phyloP scores from a whole-genome alignment of 2,888 invertebrate species.

The Maniola hyperantus region DNA sequence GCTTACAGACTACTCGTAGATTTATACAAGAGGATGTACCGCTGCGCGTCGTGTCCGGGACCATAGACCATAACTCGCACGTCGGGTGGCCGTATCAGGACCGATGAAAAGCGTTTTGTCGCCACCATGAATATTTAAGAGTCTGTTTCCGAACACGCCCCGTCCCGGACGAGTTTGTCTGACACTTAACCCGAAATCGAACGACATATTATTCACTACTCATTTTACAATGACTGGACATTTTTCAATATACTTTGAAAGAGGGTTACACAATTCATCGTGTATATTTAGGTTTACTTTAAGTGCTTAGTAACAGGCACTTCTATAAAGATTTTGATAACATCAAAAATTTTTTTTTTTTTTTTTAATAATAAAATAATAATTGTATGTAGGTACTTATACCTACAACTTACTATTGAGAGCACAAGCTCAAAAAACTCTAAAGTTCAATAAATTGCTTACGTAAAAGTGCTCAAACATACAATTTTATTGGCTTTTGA shows the following conservation, averaged over 20 bases:
- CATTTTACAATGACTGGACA: conserved; percentile 42
- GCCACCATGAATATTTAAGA: conserved; percentile 74
- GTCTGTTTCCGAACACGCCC: conserved; percentile 55
- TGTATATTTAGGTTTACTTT: background rate
- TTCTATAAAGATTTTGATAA: background rate
- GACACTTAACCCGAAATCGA: conserved; percentile 45
- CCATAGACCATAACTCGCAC: conserved; percentile 65
- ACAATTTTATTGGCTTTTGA: background rate
- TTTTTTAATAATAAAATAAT: too few relatives aligned
- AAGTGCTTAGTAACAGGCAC: background rate
- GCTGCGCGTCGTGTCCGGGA: conserved; percentile 51
- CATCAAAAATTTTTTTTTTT: too few relatives aligned
- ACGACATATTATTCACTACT: conserved; percentile 43
- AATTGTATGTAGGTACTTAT: too few relatives aligned
- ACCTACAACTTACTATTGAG: too few relatives aligned
- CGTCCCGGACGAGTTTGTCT: conserved; percentile 46
- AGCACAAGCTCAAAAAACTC: background rate
- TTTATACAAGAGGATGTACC: conserved; percentile 30
- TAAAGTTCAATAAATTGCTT: background rate
- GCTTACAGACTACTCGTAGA: too few relatives aligned
- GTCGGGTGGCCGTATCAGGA: conserved; percentile 64
- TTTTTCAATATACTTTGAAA: conserved; percentile 23
- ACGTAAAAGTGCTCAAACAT: background rate
- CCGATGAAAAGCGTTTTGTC: conserved; percentile 71
- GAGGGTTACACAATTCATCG: background rate